Percentiles rank a stretch among this genome's conserved stretches.
Evolutionary conservation across 92 coral and sea anemone genomes (phyloP).

Genomic region (Porites divaricata): DNA sequence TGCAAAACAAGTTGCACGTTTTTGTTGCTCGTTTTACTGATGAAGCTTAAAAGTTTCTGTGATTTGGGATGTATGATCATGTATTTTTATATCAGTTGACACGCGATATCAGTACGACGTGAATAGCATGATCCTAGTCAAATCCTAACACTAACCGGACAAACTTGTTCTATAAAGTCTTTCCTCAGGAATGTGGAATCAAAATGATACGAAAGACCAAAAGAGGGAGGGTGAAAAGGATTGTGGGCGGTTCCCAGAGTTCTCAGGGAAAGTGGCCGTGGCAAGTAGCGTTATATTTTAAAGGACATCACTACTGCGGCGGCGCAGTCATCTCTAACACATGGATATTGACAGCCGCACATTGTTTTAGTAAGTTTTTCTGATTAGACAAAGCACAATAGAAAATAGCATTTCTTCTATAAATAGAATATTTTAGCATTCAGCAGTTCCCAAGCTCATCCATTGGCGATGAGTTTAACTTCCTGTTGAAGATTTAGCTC

Average conservation of each 20-base stretch:
- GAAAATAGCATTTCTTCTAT: too few relatives aligned
- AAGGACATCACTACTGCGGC: slow-evolving; percentile 88
- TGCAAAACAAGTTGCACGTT: too few relatives aligned
- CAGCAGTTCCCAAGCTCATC: too few relatives aligned
- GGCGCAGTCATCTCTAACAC: slow-evolving; percentile 82
- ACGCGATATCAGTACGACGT: not conserved
- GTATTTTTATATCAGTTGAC: too few relatives aligned
- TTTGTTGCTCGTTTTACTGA: too few relatives aligned
- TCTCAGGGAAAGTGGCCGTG: slow-evolving; percentile 95
- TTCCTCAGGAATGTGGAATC: slow-evolving; percentile 63
- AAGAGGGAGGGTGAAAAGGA: slow-evolving; percentile 60
- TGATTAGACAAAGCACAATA: not conserved
- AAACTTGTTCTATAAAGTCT: slow-evolving; percentile 3
- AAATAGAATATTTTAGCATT: too few relatives aligned
- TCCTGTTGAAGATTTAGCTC: too few relatives aligned
- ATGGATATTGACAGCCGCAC: slow-evolving; percentile 85
- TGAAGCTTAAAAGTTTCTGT: too few relatives aligned
- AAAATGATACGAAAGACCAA: slow-evolving; percentile 18
- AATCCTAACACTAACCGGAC: not conserved
- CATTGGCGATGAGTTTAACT: too few relatives aligned
- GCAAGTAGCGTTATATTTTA: slow-evolving; percentile 83
- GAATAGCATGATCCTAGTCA: not conserved
- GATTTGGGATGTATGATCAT: too few relatives aligned
- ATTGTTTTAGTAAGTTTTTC: slow-evolving; percentile 85
- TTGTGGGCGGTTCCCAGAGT: slow-evolving; percentile 82